Evolutionary conservation across 2,888 invertebrate genomes (phyloP).

Genomic region (Diplolepis rosae): DNA sequence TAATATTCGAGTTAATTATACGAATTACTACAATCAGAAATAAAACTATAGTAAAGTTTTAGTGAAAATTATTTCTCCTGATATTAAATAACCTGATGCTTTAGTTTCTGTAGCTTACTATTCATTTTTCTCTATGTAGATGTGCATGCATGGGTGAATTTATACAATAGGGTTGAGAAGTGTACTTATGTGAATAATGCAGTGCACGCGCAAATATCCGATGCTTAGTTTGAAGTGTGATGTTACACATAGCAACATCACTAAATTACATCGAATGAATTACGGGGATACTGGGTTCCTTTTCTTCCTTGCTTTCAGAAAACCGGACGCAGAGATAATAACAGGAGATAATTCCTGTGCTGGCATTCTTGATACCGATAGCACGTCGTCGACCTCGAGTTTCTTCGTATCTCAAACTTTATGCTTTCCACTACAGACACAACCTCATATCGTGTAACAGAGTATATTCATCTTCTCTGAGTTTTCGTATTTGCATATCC

Average conservation of each 20-base stretch:
- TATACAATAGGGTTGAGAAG: too few species aligned
- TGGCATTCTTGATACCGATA: constrained; percentile 12
- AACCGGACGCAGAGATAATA: constrained; percentile 20
- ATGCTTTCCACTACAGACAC: neutral
- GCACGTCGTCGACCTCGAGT: constrained; percentile 23
- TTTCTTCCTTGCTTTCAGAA: constrained; percentile 22
- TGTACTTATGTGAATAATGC: too few species aligned
- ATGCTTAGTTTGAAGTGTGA: too few species aligned
- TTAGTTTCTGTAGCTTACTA: too few species aligned
- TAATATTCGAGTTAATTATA: too few species aligned
- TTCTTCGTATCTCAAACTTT: neutral
- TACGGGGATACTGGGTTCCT: neutral
- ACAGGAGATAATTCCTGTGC: constrained; percentile 1
- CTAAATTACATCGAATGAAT: neutral
- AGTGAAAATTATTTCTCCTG: too few species aligned
- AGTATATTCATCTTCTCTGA: constrained; percentile 2
- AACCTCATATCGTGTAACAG: neutral
- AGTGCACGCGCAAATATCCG: too few species aligned
- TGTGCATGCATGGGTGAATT: too few species aligned
- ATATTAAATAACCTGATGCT: too few species aligned
- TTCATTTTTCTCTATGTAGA: too few species aligned
- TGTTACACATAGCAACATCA: neutral
- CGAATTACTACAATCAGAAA: too few species aligned
- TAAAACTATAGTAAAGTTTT: too few species aligned
- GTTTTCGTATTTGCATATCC: neutral